Evolutionary conservation across 2,888 invertebrate genomes (phyloP).

Genomic region (Euplexia lucipara): DNA sequence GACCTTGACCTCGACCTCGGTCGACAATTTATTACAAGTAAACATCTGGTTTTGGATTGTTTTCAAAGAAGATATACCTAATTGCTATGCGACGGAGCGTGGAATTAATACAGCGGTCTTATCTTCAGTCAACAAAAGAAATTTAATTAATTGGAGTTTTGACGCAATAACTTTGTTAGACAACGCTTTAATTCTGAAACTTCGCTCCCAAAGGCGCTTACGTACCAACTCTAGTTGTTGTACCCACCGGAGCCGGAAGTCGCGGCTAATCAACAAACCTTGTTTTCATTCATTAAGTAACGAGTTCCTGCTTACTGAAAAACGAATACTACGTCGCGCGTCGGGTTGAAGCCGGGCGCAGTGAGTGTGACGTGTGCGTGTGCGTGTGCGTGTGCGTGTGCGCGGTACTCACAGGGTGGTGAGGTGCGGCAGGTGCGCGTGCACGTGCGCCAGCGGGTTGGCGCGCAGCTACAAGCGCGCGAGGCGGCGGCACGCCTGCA

Average conservation of each 20-base stretch:
- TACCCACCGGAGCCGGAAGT: neutral
- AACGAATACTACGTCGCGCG: too few relatives aligned
- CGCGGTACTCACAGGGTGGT: constrained; percentile 80
- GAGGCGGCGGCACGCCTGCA: constrained; percentile 93
- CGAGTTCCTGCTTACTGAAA: too few relatives aligned
- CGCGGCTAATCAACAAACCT: constrained; percentile 26
- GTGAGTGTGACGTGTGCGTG: neutral
- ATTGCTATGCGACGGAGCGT: constrained; percentile 14
- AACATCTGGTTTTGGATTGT: constrained; percentile 11
- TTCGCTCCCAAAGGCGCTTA: neutral
- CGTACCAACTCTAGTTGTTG: neutral
- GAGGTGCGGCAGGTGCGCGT: constrained; percentile 93
- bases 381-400: neutral
- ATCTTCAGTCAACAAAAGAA: neutral
- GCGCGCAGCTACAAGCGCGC: constrained; percentile 95
- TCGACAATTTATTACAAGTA: constrained; percentile 10
- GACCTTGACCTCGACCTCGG: constrained; percentile 31
- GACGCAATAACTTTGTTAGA: constrained; percentile 2
- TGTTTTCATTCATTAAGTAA: constrained; percentile 20
- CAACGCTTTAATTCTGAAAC: neutral
- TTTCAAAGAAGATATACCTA: constrained; percentile 22
- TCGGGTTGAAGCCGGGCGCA: neutral
- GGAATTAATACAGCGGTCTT: neutral
- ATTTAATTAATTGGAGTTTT: constrained; percentile 14
- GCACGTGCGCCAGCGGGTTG: constrained; percentile 94